These are phyloP conservation scores for Cantharis flavilabris DNA, from an alignment of 2,888 invertebrate genomes.

Conservation along the genomic window DNA sequence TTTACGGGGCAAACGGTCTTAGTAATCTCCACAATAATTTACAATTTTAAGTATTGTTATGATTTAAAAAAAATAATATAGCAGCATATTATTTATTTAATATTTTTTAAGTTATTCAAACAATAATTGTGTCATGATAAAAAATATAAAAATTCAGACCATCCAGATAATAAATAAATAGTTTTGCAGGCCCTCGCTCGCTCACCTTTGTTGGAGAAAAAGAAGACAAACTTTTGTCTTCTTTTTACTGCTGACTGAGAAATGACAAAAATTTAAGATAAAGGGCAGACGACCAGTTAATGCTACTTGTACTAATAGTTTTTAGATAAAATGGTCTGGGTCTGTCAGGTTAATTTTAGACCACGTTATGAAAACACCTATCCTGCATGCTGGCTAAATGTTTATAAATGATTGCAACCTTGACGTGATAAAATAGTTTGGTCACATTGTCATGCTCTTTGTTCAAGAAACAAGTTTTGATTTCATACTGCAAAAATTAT, in stretches of 20 bases:
- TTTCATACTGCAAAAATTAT: neutral
- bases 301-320: slow-evolving; percentile 9
- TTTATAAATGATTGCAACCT: slow-evolving; percentile 25
- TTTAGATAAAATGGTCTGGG: slow-evolving; percentile 13
- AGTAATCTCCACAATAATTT: neutral
- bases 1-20: slow-evolving; percentile 1
- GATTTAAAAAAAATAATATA: neutral
- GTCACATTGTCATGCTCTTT: neutral
- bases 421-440: slow-evolving; percentile 12
- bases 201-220: neutral
- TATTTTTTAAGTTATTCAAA: neutral
- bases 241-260: neutral
- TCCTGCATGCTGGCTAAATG: slow-evolving; percentile 11
- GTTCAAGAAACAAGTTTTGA: neutral
- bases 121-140: neutral
- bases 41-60: neutral
- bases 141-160: neutral
- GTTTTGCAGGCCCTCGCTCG: neutral
- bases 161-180: neutral
- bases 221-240: neutral
- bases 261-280: neutral
- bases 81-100: neutral
- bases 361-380: neutral
- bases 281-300: neutral
- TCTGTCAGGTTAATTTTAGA: slow-evolving; percentile 12